phyloP scores from a whole-genome alignment of 2,113 vertebrate genomes.

The Cheilinus undulatus region DNA sequence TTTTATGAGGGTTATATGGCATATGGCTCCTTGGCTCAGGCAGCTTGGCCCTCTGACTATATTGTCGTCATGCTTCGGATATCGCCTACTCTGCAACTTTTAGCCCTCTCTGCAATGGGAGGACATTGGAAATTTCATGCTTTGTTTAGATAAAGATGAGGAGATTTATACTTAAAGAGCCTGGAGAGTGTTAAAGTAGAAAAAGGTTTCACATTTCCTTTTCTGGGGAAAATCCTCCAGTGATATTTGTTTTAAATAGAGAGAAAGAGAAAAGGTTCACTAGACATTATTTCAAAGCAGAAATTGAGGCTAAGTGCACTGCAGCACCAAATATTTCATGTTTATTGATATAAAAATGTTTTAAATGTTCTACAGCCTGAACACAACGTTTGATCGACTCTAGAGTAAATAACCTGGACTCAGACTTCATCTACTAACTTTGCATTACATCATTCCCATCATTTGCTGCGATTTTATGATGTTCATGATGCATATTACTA shows the following conservation, averaged over 20 bases:
- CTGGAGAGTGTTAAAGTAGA: not conserved
- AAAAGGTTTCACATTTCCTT: not conserved
- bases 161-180: not conserved
- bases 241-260: constrained; percentile 10
- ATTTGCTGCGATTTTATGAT: too few relatives aligned
- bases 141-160: constrained; percentile 13
- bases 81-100: not conserved
- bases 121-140: constrained; percentile 1
- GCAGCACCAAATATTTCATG: not conserved
- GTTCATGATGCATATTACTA: too few relatives aligned
- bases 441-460: too few relatives aligned
- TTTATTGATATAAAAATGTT: not conserved
- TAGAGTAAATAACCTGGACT: too few relatives aligned
- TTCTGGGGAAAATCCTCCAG: not conserved
- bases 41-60: constrained; percentile 13
- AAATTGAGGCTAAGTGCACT: not conserved
- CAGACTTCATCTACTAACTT: too few relatives aligned
- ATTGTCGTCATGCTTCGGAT: constrained; percentile 23
- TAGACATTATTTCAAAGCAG: not conserved
- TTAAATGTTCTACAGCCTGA: too few relatives aligned
- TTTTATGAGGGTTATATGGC: constrained; percentile 37
- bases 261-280: not conserved
- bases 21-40: constrained; percentile 22
- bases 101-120: not conserved
- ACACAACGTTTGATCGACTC: too few relatives aligned